phyloP scores from a whole-genome alignment of 2,797 vertebrate genomes.

The Xiphophorus birchmanni region DNA sequence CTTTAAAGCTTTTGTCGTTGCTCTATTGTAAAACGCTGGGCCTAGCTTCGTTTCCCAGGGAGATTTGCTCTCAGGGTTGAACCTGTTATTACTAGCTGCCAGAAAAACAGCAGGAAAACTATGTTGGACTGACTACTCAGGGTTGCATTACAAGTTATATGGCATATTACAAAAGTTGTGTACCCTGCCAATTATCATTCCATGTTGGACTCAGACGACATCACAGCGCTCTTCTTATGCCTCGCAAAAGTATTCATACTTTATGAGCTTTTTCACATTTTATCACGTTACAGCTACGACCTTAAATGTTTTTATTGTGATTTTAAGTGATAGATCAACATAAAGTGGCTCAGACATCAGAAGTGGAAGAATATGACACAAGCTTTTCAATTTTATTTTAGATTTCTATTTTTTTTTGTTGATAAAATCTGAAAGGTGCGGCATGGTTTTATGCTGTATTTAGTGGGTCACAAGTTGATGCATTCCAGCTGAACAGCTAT shows the following conservation, averaged over 20 bases:
- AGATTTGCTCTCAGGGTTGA: conserved; percentile 1
- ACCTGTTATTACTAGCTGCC: conserved; percentile 12
- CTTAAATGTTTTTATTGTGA: background rate
- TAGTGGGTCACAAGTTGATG: background rate
- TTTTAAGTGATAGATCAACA: background rate
- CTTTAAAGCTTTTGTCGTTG: conserved; percentile 5
- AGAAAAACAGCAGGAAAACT: conserved; percentile 25
- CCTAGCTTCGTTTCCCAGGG: conserved; percentile 13
- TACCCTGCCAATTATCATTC: background rate
- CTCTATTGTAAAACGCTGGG: conserved; percentile 1
- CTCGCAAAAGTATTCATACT: background rate
- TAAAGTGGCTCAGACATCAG: background rate
- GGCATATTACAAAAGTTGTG: background rate
- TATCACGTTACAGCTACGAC: background rate
- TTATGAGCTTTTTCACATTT: background rate
- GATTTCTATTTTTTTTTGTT: background rate
- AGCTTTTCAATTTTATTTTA: background rate
- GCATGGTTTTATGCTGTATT: background rate
- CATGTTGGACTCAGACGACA: background rate
- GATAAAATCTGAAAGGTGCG: background rate
- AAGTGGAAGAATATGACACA: background rate
- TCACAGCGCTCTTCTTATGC: background rate
- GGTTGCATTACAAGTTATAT: conserved; percentile 40
- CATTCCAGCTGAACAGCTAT: background rate
- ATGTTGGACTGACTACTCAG: conserved; percentile 16